Evolutionary conservation across 2,113 vertebrate species (phyloP).

Genomic region (Origma solitaria): DNA sequence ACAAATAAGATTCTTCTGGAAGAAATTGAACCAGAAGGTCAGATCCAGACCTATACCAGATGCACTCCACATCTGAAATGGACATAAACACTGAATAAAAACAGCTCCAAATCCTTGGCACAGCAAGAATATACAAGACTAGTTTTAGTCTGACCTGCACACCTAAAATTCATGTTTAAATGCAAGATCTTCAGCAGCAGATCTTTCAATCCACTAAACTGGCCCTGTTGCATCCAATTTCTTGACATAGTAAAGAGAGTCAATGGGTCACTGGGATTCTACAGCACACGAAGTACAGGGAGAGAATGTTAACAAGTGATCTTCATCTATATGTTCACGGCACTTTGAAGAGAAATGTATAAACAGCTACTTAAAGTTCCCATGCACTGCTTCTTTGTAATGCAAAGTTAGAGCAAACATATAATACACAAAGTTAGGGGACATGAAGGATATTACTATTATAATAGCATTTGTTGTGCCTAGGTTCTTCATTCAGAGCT

Average conservation of each 20-base stretch:
- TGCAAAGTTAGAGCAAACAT: not conserved
- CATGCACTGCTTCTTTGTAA: not conserved
- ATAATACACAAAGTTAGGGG: not conserved
- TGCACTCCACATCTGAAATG: not conserved
- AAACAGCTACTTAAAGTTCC: not conserved
- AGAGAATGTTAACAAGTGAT: not conserved
- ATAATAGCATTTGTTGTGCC: not conserved
- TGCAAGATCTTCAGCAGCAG: not conserved
- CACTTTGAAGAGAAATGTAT: not conserved
- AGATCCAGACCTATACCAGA: not conserved
- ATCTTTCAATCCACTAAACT: not conserved
- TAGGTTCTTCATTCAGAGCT: not conserved
- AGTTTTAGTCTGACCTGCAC: not conserved
- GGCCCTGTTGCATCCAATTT: not conserved
- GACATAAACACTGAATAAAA: not conserved
- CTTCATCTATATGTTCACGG: not conserved
- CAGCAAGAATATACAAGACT: not conserved
- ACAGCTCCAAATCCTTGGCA: not conserved
- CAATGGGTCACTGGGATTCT: not conserved
- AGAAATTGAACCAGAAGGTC: not conserved
- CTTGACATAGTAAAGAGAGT: not conserved
- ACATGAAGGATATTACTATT: not conserved
- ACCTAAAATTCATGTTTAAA: not conserved
- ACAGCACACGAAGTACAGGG: not conserved
- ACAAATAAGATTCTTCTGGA: not conserved